phyloP scores from a whole-genome alignment of 2,113 vertebrate genomes.

The Rhadina sibilatrix region DNA sequence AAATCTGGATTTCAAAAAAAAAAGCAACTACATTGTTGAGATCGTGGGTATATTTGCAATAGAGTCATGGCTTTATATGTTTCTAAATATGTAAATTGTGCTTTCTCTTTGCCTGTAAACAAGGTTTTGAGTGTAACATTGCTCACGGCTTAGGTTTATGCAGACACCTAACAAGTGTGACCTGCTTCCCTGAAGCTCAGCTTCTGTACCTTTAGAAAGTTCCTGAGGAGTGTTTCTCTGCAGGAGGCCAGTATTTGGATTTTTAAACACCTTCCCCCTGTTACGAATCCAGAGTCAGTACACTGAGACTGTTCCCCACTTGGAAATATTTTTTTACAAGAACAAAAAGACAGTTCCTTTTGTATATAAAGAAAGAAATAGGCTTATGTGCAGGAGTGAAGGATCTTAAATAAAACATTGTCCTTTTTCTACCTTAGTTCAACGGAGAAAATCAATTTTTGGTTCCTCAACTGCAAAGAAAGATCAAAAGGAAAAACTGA shows the following conservation, averaged over 20 bases:
- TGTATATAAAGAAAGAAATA: slow-evolving; percentile 60
- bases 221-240: background rate
- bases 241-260: background rate
- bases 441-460: slow-evolving; percentile 72
- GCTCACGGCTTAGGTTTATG: background rate
- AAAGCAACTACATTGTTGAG: background rate
- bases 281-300: background rate
- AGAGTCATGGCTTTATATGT: background rate
- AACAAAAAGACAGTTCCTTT: slow-evolving; percentile 64
- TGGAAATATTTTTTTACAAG: slow-evolving; percentile 51
- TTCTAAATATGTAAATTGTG: background rate
- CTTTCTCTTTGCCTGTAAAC: background rate
- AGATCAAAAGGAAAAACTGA: slow-evolving; percentile 70
- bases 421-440: slow-evolving; percentile 55
- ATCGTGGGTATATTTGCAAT: background rate
- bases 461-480: slow-evolving; percentile 62
- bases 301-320: background rate
- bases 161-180: background rate
- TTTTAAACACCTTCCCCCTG: background rate
- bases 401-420: slow-evolving; percentile 73
- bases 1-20: background rate
- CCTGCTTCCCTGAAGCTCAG: background rate
- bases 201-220: background rate
- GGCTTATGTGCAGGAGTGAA: slow-evolving; percentile 36
- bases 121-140: background rate